Percentiles rank a stretch among this genome's conserved stretches.
phyloP scores from a whole-genome alignment of 2,797 vertebrate species.

The Poeciliopsis turneri region DNA sequence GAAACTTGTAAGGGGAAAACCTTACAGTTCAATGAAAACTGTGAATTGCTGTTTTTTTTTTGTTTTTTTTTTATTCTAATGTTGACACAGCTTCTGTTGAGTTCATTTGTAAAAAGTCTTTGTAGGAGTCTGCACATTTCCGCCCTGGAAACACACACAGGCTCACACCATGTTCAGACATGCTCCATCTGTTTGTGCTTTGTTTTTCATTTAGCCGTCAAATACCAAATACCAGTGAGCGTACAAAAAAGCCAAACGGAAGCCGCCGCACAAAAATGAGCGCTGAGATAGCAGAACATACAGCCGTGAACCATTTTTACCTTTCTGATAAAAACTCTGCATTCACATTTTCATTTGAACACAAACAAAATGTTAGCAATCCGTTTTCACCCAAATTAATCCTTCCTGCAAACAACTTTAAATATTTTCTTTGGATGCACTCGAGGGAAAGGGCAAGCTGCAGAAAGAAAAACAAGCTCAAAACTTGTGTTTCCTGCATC shows the following conservation, averaged over 20 bases:
- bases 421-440: conserved; percentile 77
- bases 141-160: conserved; percentile 2
- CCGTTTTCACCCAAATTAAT: conserved; percentile 60
- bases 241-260: conserved; percentile 32
- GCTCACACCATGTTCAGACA: conserved; percentile 48
- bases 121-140: conserved; percentile 41
- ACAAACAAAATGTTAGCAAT: conserved; percentile 37
- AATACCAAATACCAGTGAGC: conserved; percentile 50
- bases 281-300: conserved; percentile 42
- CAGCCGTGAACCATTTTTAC: conserved; percentile 8
- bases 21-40: background rate
- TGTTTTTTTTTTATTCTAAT: background rate
- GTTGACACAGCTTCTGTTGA: conserved; percentile 32
- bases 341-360: conserved; percentile 43
- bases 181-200: conserved; percentile 50
- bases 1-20: background rate
- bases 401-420: conserved; percentile 50
- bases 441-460: conserved; percentile 58
- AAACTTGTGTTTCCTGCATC: conserved; percentile 71
- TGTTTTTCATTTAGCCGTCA: conserved; percentile 58
- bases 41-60: background rate
- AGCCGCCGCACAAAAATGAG: background rate
- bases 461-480: conserved; percentile 58
- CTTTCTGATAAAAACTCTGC: conserved; percentile 21
- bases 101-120: conserved; percentile 14